phyloP scores from a whole-genome alignment of 2,888 invertebrate species.

The Baccha elongata region DNA sequence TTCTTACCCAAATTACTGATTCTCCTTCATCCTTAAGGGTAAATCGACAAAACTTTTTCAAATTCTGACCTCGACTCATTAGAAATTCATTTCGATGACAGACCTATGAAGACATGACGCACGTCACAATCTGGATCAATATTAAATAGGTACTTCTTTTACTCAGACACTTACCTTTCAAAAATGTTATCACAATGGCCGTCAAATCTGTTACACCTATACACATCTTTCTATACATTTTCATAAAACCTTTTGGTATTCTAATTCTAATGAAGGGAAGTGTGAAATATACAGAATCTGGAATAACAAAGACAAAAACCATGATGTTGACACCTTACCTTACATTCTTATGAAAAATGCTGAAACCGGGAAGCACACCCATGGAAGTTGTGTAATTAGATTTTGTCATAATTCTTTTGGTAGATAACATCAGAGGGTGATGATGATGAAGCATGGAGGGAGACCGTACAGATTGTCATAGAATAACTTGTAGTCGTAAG shows the following conservation, averaged over 20 bases:
- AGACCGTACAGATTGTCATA: background rate
- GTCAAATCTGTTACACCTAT: background rate
- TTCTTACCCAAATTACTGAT: background rate
- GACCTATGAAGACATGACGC: background rate
- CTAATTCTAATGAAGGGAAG: slow-evolving; percentile 32
- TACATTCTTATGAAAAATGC: background rate
- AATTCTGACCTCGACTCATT: slow-evolving; percentile 28
- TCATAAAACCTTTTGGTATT: background rate
- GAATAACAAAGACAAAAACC: slow-evolving; percentile 1
- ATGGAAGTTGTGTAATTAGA: slow-evolving; percentile 57
- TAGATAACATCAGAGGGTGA: background rate
- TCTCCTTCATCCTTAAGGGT: background rate
- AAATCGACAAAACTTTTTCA: background rate
- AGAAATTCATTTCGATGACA: slow-evolving; percentile 27
- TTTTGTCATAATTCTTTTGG: slow-evolving; percentile 42
- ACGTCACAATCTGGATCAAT: slow-evolving; percentile 10
- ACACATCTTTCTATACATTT: background rate
- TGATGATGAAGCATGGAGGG: background rate
- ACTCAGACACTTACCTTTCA: background rate
- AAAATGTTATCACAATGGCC: background rate
- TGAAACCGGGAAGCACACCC: background rate
- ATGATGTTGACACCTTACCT: background rate
- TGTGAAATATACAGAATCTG: background rate
- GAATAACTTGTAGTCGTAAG: slow-evolving; percentile 51
- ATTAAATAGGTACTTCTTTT: slow-evolving; percentile 23